phyloP scores from a whole-genome alignment of 1,140 invertebrate genomes.

The Zaprionus africanus region DNA sequence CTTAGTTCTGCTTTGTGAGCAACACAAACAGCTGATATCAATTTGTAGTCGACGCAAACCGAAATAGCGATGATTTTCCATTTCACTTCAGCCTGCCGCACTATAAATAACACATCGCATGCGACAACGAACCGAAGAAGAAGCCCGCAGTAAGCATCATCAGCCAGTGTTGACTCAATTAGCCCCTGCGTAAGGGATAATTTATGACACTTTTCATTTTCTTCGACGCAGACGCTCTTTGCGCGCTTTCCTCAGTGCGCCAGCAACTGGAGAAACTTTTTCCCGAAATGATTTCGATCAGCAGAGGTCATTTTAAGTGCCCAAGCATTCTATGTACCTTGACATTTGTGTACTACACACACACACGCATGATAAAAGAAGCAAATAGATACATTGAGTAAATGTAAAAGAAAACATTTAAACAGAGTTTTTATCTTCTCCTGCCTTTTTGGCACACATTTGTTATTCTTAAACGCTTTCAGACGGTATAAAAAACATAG shows the following conservation, averaged over 20 bases:
- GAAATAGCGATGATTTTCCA: constrained; percentile 64
- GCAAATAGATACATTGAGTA: not conserved
- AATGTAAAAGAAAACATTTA: constrained; percentile 49
- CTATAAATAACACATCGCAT: constrained; percentile 57
- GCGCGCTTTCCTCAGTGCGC: constrained; percentile 44
- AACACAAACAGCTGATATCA: constrained; percentile 48
- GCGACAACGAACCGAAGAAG: constrained; percentile 9
- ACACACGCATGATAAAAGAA: not conserved
- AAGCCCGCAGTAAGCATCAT: constrained; percentile 36
- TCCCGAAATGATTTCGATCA: constrained; percentile 6
- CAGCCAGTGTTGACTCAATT: constrained; percentile 65
- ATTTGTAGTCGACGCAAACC: constrained; percentile 32
- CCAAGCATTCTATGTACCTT: constrained; percentile 52
- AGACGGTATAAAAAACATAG: not conserved
- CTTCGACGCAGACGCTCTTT: constrained; percentile 2
- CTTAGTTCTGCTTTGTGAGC: constrained; percentile 9
- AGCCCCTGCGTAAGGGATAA: constrained; percentile 45
- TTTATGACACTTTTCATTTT: constrained; percentile 51
- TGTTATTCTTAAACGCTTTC: constrained; percentile 18
- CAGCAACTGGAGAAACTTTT: constrained; percentile 37
- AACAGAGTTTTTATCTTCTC: constrained; percentile 41
- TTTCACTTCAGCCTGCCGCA: constrained; percentile 14
- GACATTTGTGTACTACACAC: constrained; percentile 49
- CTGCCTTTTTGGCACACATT: constrained; percentile 23
- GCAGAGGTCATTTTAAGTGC: constrained; percentile 51